Base-by-base conservation (phyloP, 2,888 invertebrate species). In the Drosophila mercatorum region DNA sequence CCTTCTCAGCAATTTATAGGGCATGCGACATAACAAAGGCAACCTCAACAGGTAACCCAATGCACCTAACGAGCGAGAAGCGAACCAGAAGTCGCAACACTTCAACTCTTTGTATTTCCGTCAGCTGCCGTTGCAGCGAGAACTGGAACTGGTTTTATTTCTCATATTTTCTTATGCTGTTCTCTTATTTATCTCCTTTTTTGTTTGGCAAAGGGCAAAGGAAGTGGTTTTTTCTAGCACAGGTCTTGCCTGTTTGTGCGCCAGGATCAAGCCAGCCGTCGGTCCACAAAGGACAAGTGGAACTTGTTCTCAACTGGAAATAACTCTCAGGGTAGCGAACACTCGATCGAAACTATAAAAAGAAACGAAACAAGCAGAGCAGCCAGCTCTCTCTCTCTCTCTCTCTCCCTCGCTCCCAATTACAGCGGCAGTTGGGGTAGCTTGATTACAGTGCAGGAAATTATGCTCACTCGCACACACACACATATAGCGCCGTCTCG, bases 21-120 rank as follows among this genome's bases (percentile, higher is more conserved):
- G 44, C 26, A 57, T 26, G 34, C 17, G 11, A 49, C 68, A 67
- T 68, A 85, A 83, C 72, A 85, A 81, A 85, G 75, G 61, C 85
- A 49, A 69, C 75, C 73, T 83, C 83, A 89, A 83, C 89, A 83
- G 83, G 83, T 83, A 83, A 89, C 75, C 82, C 89, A 83, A 85
- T 83, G 83, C 83, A 83, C 89, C 83, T 72, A 83, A 78, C 65
- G 11, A 51, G 67, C 60, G 63, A 62, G 61, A 63, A 49, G 28
- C 49, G 65, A 82, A 88, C 72, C 87, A 87, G 88, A 89, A 86
- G 85, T 83, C 66, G 81, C 72, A 65, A 70, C 60, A 67, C 68
- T 63, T 57, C 67, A 72, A 89, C 75, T 72, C 75, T 74, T 89
- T 87, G 82, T 75, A 72, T 89, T 89, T 89, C 89, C 89, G 89